phyloP scores from a whole-genome alignment of 1,140 invertebrate genomes.

The Lordiphosa stackelbergi region DNA sequence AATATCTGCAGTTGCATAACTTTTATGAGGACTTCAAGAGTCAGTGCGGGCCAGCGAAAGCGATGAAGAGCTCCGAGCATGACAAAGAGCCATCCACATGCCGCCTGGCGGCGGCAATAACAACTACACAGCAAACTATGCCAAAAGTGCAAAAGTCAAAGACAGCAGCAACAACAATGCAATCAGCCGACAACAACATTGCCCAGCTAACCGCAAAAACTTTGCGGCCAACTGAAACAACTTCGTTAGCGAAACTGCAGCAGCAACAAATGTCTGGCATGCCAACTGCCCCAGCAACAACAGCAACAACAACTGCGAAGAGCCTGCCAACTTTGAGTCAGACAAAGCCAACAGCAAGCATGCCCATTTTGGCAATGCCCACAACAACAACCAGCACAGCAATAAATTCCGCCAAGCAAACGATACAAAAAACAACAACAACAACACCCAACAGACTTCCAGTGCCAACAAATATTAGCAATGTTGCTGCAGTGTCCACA shows the following conservation, averaged over 20 bases:
- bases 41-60: constrained; percentile 19
- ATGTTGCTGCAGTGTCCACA: constrained; percentile 30
- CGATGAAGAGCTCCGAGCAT: constrained; percentile 5
- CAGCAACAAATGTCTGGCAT: constrained; percentile 56
- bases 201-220: constrained; percentile 66
- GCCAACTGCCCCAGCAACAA: constrained; percentile 36
- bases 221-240: constrained; percentile 67
- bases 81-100: constrained; percentile 42
- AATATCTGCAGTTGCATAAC: constrained; percentile 56
- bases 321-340: constrained; percentile 53
- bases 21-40: constrained; percentile 57
- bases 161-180: constrained; percentile 33
- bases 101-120: constrained; percentile 7
- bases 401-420: constrained; percentile 24
- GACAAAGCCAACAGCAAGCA: constrained; percentile 40
- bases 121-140: constrained; percentile 26
- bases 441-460: constrained; percentile 1
- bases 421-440: constrained; percentile 9
- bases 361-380: constrained; percentile 48
- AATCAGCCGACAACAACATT: constrained; percentile 60
- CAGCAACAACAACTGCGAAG: constrained; percentile 23
- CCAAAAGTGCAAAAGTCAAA: constrained; percentile 60
- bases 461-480: constrained; percentile 50
- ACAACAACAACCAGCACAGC: constrained; percentile 25
- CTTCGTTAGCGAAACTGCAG: constrained; percentile 60